Percentiles rank a stretch among this genome's conserved stretches.
These are phyloP conservation scores for Sebastes diploproa DNA, from an alignment of 2,797 vertebrate species.

Conservation along the genomic window DNA sequence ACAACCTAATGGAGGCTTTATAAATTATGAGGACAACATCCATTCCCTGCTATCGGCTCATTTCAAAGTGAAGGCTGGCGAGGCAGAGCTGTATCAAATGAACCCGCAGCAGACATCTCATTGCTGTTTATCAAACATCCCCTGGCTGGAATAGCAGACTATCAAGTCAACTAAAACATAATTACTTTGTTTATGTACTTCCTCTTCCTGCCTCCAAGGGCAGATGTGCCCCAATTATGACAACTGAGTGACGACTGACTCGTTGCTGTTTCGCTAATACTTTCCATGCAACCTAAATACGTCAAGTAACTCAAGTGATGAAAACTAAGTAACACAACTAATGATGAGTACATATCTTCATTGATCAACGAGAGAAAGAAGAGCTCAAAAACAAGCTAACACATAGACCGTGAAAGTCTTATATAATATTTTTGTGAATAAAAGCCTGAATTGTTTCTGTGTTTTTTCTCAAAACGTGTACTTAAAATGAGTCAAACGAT, in stretches of 20 bases:
- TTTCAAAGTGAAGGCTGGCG: constrained; percentile 57
- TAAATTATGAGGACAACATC: constrained; percentile 63
- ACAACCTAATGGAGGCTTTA: constrained; percentile 61
- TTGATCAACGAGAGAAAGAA: background rate
- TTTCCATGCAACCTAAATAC: background rate
- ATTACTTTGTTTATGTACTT: constrained; percentile 70
- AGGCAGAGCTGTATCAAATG: constrained; percentile 60
- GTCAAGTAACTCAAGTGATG: background rate
- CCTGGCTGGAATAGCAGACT: constrained; percentile 50
- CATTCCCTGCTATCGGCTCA: constrained; percentile 57
- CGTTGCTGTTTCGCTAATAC: constrained; percentile 24
- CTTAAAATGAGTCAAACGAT: background rate
- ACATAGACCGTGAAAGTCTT: background rate
- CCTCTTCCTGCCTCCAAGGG: constrained; percentile 67
- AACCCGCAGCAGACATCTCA: constrained; percentile 58
- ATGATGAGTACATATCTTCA: background rate
- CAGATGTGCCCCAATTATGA: constrained; percentile 73
- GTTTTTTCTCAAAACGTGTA: background rate
- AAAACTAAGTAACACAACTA: background rate
- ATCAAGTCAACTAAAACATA: constrained; percentile 66
- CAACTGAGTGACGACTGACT: constrained; percentile 62
- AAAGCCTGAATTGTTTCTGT: background rate
- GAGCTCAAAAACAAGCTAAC: background rate
- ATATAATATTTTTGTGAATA: background rate
- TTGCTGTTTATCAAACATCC: constrained; percentile 66